phyloP scores from a whole-genome alignment of 2,888 invertebrate genomes.

The Dicranocentrus wangi region DNA sequence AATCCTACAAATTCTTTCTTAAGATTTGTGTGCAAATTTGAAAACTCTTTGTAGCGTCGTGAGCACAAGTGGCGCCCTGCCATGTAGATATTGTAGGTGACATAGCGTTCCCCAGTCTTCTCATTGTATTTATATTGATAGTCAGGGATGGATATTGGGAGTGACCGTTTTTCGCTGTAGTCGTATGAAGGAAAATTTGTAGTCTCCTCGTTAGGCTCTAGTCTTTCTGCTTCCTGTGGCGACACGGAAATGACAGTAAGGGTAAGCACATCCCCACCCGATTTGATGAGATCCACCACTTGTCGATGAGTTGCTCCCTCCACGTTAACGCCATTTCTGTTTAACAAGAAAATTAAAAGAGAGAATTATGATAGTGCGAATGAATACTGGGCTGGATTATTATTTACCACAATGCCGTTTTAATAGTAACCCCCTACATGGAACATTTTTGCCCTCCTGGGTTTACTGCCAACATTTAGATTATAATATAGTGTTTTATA shows the following conservation, averaged over 20 bases:
- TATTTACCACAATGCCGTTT: too few species aligned
- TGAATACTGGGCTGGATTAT: too few species aligned
- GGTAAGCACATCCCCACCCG: constrained; percentile 96
- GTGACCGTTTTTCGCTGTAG: constrained; percentile 92
- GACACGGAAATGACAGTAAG: constrained; percentile 97
- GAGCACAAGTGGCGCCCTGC: constrained; percentile 98
- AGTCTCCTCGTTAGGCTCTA: constrained; percentile 88
- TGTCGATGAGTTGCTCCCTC: constrained; percentile 99
- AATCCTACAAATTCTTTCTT: constrained; percentile 96
- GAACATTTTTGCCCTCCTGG: too few species aligned
- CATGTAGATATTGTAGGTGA: constrained; percentile 98
- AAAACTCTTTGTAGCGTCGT: constrained; percentile 95
- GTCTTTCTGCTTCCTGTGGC: constrained; percentile 88
- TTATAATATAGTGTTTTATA: too few species aligned
- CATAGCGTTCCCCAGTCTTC: constrained; percentile 90
- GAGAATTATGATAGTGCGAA: too few species aligned
- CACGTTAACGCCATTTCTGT: constrained; percentile 97
- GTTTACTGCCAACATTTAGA: too few species aligned
- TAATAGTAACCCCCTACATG: too few species aligned
- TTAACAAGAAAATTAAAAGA: too few species aligned
- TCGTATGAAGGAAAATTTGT: constrained; percentile 88
- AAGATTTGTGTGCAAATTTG: constrained; percentile 88
- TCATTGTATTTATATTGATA: constrained; percentile 86
- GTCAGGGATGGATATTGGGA: constrained; percentile 90
- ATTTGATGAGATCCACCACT: constrained; percentile 99